Conservation (phyloP, 2,113 vertebrate species). For the Heterotilapia buettikoferi region DNA sequence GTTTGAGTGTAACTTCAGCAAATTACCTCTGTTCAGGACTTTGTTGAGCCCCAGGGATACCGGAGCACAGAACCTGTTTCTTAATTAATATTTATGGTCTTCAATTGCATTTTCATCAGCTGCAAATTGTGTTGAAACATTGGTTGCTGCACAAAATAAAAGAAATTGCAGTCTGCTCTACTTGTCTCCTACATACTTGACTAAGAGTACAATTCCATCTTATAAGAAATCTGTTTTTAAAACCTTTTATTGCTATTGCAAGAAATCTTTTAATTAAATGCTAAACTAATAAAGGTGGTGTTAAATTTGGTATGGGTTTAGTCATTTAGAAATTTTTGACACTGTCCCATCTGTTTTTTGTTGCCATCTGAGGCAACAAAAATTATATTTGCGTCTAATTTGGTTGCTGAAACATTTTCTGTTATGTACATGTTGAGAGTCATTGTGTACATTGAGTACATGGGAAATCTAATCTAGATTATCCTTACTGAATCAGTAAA, state of each 20-base stretch:
- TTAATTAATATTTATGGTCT: slow-evolving; percentile 48
- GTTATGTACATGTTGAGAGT: background rate
- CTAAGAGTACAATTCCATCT: background rate
- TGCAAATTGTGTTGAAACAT: slow-evolving; percentile 1
- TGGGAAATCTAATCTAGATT: background rate
- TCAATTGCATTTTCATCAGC: background rate
- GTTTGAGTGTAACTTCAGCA: background rate
- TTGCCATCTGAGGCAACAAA: background rate
- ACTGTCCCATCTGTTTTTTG: background rate
- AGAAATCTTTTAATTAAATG: background rate
- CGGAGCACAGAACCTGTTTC: background rate
- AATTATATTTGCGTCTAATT: background rate
- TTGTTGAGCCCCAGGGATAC: background rate
- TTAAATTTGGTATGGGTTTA: background rate
- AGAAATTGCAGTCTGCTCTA: background rate
- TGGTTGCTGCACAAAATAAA: background rate
- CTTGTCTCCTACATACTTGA: background rate
- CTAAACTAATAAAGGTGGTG: background rate
- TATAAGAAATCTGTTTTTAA: background rate
- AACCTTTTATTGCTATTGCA: background rate
- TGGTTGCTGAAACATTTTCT: background rate
- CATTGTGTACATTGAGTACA: background rate
- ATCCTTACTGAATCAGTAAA: background rate
- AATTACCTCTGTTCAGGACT: background rate
- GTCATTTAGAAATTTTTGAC: background rate